phyloP scores from a whole-genome alignment of 2,888 invertebrate species.

The Andrena bicolor region DNA sequence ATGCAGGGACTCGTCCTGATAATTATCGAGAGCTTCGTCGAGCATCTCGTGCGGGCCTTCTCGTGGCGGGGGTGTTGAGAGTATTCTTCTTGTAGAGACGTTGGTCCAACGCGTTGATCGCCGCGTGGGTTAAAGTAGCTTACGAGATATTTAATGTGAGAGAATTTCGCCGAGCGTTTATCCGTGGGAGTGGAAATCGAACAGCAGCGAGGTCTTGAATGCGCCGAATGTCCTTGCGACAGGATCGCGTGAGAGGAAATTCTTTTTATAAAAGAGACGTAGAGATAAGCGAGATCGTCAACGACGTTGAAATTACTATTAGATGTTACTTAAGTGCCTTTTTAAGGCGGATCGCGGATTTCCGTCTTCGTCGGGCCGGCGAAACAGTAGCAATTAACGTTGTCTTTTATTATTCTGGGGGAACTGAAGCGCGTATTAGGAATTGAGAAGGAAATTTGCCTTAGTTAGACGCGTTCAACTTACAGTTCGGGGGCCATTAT shows the following conservation, averaged over 20 bases:
- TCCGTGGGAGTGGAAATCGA: too few relatives aligned
- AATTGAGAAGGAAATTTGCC: background rate
- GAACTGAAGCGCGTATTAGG: too few relatives aligned
- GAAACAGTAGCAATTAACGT: background rate
- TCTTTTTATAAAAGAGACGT: slow-evolving; percentile 34
- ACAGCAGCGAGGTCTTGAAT: background rate
- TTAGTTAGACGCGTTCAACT: background rate
- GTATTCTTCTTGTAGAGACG: background rate
- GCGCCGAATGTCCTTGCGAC: background rate
- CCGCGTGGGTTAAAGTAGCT: too few relatives aligned
- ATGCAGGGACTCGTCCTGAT: background rate
- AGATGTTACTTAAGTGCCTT: background rate
- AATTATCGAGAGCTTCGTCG: background rate
- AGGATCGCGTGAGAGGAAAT: background rate
- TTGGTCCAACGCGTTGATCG: too few relatives aligned
- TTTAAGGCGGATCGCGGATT: background rate
- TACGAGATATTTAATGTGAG: too few relatives aligned
- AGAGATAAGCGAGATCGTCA: slow-evolving; percentile 33
- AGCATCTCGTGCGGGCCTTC: background rate
- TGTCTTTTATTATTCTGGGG: slow-evolving; percentile 13
- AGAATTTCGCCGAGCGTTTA: background rate
- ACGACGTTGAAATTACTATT: slow-evolving; percentile 11
- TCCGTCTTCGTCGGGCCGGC: background rate
- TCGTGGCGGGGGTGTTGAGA: background rate
- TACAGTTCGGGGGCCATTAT: background rate